Evolutionary conservation across 1,140 invertebrate genomes (phyloP), one percentile per base, ranked within the genome.

Genomic region (Batillaria attramentaria): DNA sequence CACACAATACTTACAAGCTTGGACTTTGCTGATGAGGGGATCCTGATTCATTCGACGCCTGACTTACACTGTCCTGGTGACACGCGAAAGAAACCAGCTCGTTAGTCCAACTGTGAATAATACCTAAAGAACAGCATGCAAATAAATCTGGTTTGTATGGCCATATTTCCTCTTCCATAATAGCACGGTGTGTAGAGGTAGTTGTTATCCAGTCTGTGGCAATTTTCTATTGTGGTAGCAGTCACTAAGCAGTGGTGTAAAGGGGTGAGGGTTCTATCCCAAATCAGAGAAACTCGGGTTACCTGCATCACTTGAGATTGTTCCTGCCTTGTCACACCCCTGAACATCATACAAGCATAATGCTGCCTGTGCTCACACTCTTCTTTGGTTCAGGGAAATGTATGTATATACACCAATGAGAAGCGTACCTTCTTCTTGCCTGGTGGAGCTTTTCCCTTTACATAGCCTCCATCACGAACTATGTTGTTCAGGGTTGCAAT

Each of bases 401-500:
- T 13, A 50, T 50, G 46, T 13, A 50, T 13, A 24, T 24, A 43
- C 8, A 35, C 6, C 57, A 60, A 10, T 24, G 65, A 6, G 37
- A 68, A 33, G 37, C 13, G 43, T 37, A 57, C 54, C 72, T 73
- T 60, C 33, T 20, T 72, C 50, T 73, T 73, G 10, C 33, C 54
- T 5, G 50, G n/a, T 37, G 79, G 28, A 46, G 77, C 0, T 81
- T 80, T 79, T 16, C 75, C 69, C 84, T 84, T 89, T 4, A 88
- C 83, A 83, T 89, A 91, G 20, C 89, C 89, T 75, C 89, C 88
- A 77, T 92, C 91, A 83, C 87, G 87, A 6, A 90, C 87, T 66
- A 91, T 86, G 79, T 92, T 92, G 80, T 91, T 90, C 41, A 92
- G 86, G 2, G 91, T 91, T n/a, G 90, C 84, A 80, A 92, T 92